phyloP scores from a whole-genome alignment of 2,797 vertebrate genomes.

The Chromobotia macracanthus region DNA sequence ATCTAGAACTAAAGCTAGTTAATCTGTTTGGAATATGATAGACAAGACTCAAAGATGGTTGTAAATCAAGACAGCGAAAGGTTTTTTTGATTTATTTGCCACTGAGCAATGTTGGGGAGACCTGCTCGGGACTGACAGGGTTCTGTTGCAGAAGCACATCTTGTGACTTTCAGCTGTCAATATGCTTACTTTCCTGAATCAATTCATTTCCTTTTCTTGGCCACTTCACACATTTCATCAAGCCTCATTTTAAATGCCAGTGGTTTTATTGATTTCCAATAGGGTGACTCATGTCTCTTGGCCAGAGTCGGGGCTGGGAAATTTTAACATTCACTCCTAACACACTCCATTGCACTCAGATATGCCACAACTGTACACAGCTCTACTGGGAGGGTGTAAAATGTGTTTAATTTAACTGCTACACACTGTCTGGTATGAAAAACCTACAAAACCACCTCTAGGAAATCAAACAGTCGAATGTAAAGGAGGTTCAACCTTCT shows the following conservation, averaged over 20 bases:
- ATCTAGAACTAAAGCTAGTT: neutral
- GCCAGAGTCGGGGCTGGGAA: slow-evolving; percentile 56
- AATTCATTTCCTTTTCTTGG: slow-evolving; percentile 66
- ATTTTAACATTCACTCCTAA: slow-evolving; percentile 63
- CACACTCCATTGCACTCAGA: slow-evolving; percentile 58
- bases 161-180: slow-evolving; percentile 50
- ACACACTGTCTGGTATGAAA: slow-evolving; percentile 21
- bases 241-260: slow-evolving; percentile 71
- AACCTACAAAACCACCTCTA: slow-evolving; percentile 28
- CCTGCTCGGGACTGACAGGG: slow-evolving; percentile 15
- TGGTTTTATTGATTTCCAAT: slow-evolving; percentile 77
- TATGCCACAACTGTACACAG: slow-evolving; percentile 39
- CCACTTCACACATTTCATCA: slow-evolving; percentile 74
- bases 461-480: slow-evolving; percentile 30
- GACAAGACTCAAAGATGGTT: neutral
- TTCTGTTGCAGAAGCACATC: slow-evolving; percentile 19
- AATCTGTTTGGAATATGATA: neutral
- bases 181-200: slow-evolving; percentile 60
- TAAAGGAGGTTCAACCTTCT: slow-evolving; percentile 48
- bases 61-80: neutral
- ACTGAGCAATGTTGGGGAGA: slow-evolving; percentile 7
- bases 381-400: slow-evolving; percentile 9
- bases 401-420: slow-evolving; percentile 44
- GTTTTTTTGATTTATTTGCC: slow-evolving; percentile 42
- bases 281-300: slow-evolving; percentile 59